Evolutionary conservation across 2,113 vertebrate species (phyloP).

Genomic region (Ibidorhyncha struthersii): DNA sequence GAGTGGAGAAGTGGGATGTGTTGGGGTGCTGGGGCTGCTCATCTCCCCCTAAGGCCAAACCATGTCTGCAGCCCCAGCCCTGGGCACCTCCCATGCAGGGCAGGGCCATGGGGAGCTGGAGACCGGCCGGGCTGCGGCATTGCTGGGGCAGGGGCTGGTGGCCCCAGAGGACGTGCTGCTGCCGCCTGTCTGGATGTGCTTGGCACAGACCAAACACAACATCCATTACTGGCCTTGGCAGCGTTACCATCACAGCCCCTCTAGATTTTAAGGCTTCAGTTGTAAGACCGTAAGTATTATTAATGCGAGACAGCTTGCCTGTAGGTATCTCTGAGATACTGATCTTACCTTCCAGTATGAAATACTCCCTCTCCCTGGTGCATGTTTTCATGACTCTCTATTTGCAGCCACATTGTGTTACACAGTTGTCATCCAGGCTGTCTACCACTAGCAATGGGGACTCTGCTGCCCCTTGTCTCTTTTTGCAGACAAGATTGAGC

Average conservation of each 20-base stretch:
- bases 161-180: neutral
- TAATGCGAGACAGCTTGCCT: accelerated
- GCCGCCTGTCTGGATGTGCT: neutral
- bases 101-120: neutral
- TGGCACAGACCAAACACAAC: neutral
- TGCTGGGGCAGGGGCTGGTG: accelerated
- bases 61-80: neutral
- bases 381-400: neutral
- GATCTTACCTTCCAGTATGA: neutral
- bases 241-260: accelerated
- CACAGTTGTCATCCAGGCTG: neutral
- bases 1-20: accelerated
- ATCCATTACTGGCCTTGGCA: neutral
- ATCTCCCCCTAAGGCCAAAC: neutral
- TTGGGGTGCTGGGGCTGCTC: neutral
- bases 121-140: no score
- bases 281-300: neutral
- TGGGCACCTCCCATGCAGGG: neutral
- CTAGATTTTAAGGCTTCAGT: neutral
- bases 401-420: neutral
- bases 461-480: neutral
- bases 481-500: neutral
- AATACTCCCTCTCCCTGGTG: neutral
- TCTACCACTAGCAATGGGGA: neutral
- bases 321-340: neutral